These are phyloP conservation scores for Leptinotarsa texana DNA, from an alignment of 1,140 invertebrate genomes.

Conservation along the genomic window DNA sequence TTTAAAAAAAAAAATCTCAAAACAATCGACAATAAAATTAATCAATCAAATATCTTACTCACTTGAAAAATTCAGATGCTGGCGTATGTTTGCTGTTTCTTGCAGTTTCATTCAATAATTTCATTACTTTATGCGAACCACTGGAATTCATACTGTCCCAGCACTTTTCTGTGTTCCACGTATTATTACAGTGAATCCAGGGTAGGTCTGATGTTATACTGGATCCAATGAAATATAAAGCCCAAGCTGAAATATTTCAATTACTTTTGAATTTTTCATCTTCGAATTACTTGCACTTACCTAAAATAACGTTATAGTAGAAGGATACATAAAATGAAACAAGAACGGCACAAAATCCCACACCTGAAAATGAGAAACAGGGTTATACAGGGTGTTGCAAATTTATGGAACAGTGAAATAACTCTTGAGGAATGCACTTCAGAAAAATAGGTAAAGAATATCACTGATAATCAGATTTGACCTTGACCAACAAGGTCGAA, in stretches of 20 bases:
- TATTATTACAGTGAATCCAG: slow-evolving; percentile 82
- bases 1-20: too few species aligned
- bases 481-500: too few species aligned
- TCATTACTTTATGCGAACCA: slow-evolving; percentile 21
- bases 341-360: slow-evolving; percentile 86
- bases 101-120: slow-evolving; percentile 36
- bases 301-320: slow-evolving; percentile 92
- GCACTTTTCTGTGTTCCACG: slow-evolving; percentile 80
- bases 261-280: neutral
- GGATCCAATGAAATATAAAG: slow-evolving; percentile 79
- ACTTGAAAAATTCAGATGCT: slow-evolving; percentile 69
- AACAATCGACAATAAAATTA: too few species aligned
- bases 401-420: too few species aligned
- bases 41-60: slow-evolving; percentile 41
- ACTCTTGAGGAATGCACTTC: too few species aligned
- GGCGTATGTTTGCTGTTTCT: slow-evolving; percentile 62
- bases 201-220: slow-evolving; percentile 71
- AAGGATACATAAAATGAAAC: slow-evolving; percentile 90
- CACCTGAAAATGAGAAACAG: slow-evolving; percentile 65
- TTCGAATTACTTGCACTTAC: slow-evolving; percentile 53
- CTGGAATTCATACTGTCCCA: slow-evolving; percentile 57
- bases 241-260: slow-evolving; percentile 65
- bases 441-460: too few species aligned
- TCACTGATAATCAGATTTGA: too few species aligned
- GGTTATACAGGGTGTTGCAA: too few species aligned